Conservation (phyloP, 2,888 invertebrate species). For the Brenthis ino region DNA sequence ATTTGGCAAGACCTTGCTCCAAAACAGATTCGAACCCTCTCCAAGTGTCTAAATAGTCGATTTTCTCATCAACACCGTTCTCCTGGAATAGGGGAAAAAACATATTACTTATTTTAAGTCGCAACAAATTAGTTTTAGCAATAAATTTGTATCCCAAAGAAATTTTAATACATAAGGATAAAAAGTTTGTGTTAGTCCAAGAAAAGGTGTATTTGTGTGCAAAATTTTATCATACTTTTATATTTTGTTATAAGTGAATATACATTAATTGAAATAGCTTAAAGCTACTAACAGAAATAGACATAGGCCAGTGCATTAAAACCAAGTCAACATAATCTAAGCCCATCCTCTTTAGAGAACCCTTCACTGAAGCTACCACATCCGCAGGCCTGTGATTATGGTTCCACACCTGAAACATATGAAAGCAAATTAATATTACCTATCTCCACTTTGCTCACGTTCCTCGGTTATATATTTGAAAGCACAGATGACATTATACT, state of each 20-base stretch:
- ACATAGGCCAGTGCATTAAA: conserved; percentile 73
- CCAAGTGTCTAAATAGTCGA: conserved; percentile 89
- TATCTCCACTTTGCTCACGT: no score
- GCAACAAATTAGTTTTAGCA: not conserved
- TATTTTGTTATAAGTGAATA: not conserved
- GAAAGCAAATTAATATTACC: no score
- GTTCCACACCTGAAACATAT: conserved; percentile 64
- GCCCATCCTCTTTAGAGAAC: conserved; percentile 57
- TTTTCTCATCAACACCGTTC: conserved; percentile 80
- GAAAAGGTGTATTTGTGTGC: no score
- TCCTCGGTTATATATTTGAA: no score
- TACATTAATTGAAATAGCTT: not conserved
- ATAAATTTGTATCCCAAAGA: no score
- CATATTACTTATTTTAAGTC: not conserved
- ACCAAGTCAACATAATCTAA: conserved; percentile 65
- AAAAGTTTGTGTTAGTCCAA: no score
- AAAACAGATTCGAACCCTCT: conserved; percentile 88
- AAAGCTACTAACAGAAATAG: conserved; percentile 56
- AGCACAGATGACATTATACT: no score
- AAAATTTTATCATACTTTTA: not conserved
- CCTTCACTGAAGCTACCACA: conserved; percentile 61
- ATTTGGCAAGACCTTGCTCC: conserved; percentile 83
- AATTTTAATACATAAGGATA: no score
- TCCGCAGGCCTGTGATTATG: conserved; percentile 61
- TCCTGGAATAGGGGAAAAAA: conserved; percentile 46